Evolutionary conservation across 2,888 invertebrate species (phyloP), one percentile per base, ranked within the genome.

Genomic region (Myopa testacea): DNA sequence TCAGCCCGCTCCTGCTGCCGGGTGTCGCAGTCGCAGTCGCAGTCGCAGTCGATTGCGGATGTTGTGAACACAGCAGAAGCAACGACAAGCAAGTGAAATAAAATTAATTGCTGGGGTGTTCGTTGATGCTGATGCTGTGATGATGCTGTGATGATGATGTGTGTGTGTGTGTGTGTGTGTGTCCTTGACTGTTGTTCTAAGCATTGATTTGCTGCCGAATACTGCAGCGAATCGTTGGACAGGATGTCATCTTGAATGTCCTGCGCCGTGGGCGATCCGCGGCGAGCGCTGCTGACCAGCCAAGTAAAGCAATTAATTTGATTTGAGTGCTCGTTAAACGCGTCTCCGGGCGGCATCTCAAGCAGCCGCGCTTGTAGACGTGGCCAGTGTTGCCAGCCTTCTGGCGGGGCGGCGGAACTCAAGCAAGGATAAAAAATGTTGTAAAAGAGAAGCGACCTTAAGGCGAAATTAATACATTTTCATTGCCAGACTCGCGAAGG

Each of bases 251-350:
- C 26, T 26, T 62, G 4, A 26, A 10, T 26, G 45, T 45, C 7
- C 45, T 45, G 45, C 10, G 45, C 45, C 16, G 10, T n/a, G 10
- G 19, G 50, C 37, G 38, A 38, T 16, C 14, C 26, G 55, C 1
- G n/a, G 37, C 16, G 12, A 12, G 19, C 38, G 67, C 34, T 73
- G 63, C 45, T 73, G 75, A 58, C 65, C 65, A 38, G 38, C 55
- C 38, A 74, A 45, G 50, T 50, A 80, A 76, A 79, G 80, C 81
- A 83, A 84, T 84, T 85, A 83, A 85, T 84, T 85, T 84, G 78
- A 79, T 78, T 81, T 83, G 84, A 84, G 84, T 84, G 84, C 84
- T 84, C 82, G 84, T 84, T 85, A 84, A 84, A 82, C 80, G 82
- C 79, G 45, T 45, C 45, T 45, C 10, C 10, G 45, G 45, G 45